phyloP scores from a whole-genome alignment of 2,888 invertebrate species.

The Tupiocoris notatus region DNA sequence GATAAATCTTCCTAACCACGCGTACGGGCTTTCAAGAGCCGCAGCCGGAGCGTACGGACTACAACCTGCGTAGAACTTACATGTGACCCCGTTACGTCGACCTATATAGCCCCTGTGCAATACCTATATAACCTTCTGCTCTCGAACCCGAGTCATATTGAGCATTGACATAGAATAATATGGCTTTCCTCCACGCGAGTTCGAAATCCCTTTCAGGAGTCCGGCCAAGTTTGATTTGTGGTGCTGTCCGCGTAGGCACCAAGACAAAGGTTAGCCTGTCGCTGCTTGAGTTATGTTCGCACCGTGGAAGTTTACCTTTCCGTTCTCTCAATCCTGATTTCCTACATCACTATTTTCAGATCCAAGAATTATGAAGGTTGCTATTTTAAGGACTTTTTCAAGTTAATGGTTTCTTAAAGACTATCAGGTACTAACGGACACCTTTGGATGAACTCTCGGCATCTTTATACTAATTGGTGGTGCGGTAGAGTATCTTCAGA shows the following conservation, averaged over 20 bases:
- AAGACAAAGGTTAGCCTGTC: conserved; percentile 35
- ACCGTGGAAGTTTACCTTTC: conserved; percentile 10
- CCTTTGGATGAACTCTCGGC: too few relatives aligned
- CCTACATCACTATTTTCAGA: too few relatives aligned
- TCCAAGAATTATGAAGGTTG: too few relatives aligned
- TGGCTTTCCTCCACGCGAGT: not conserved
- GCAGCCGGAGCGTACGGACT: too few relatives aligned
- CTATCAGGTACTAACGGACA: too few relatives aligned
- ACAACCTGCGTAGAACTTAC: too few relatives aligned
- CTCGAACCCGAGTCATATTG: not conserved
- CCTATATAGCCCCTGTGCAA: not conserved
- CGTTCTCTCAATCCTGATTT: not conserved
- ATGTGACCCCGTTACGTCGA: not conserved
- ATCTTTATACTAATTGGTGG: too few relatives aligned
- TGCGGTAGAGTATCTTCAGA: too few relatives aligned
- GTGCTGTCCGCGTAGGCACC: conserved; percentile 22
- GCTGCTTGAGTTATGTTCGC: conserved; percentile 25
- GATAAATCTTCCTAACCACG: too few relatives aligned
- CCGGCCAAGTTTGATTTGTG: conserved; percentile 29
- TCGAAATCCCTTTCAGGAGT: conserved; percentile 4
- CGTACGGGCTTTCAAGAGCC: too few relatives aligned
- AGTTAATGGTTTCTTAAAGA: too few relatives aligned
- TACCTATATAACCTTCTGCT: not conserved
- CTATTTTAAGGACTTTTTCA: too few relatives aligned
- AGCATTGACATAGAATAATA: conserved; percentile 9